Conservation (phyloP, 2,797 vertebrate genomes). For the Garrulus glandarius region DNA sequence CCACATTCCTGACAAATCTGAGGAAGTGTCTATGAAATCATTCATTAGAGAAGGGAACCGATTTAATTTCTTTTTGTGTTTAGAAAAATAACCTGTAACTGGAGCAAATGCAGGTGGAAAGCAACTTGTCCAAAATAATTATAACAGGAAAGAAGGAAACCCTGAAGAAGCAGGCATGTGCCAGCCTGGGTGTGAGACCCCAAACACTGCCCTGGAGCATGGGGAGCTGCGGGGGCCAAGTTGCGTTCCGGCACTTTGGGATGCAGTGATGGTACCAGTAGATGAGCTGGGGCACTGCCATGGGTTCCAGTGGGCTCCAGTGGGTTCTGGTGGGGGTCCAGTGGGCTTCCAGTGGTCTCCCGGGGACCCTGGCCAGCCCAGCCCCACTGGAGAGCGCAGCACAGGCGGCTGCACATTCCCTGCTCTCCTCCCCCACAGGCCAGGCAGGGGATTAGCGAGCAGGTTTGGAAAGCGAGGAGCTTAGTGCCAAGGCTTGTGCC, state of each 20-base stretch:
- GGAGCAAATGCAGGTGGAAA: not conserved
- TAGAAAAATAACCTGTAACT: not conserved
- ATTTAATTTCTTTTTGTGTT: not conserved
- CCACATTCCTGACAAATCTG: not conserved
- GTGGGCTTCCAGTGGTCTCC: not conserved
- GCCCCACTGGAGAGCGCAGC: not conserved
- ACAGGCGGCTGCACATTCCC: slow-evolving; percentile 17
- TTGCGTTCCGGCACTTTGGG: rapidly evolving
- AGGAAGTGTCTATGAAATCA: not conserved
- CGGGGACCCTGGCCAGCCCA: rapidly evolving
- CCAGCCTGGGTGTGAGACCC: too few relatives aligned
- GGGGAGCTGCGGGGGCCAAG: not conserved
- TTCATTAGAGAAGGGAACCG: not conserved
- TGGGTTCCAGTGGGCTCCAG: not conserved
- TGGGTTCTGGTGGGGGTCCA: not conserved
- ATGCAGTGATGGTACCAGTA: rapidly evolving
- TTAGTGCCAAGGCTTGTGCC: slow-evolving; percentile 53
- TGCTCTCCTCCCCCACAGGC: slow-evolving; percentile 75
- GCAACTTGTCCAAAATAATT: not conserved
- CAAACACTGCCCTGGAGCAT: rapidly evolving
- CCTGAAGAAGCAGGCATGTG: rapidly evolving
- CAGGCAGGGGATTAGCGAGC: slow-evolving; percentile 80
- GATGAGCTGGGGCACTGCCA: not conserved
- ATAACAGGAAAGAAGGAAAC: not conserved
- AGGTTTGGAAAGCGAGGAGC: slow-evolving; percentile 75